A percentile compares a stretch with the other conserved stretches of the same genome.
These are phyloP conservation scores for Leptogaster cylindrica DNA, from an alignment of 2,888 invertebrate genomes.

Conservation along the genomic window DNA sequence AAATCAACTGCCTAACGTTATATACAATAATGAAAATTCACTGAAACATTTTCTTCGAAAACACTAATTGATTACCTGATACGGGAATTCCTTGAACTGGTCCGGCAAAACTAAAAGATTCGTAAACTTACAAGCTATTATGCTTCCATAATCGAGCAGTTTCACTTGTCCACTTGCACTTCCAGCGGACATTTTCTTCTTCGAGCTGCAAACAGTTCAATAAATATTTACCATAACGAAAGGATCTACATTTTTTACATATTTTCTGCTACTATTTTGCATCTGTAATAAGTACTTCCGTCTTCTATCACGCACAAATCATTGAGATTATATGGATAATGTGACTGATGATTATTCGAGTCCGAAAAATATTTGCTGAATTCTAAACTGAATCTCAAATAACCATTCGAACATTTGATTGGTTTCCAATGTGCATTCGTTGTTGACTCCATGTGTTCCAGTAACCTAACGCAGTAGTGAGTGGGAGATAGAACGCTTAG, in stretches of 20 bases:
- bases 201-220: conserved; percentile 2
- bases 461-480: conserved; percentile 67
- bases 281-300: conserved; percentile 65
- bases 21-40: not conserved
- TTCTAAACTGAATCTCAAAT: conserved; percentile 51
- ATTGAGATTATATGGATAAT: conserved; percentile 63
- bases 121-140: conserved; percentile 60
- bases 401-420: conserved; percentile 50
- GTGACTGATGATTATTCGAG: conserved; percentile 49
- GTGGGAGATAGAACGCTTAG: conserved; percentile 67
- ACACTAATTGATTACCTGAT: conserved; percentile 54
- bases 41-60: no score
- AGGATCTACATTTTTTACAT: no score
- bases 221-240: not conserved
- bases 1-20: conserved; percentile 64
- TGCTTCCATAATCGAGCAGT: conserved; percentile 68
- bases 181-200: no score
- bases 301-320: conserved; percentile 66
- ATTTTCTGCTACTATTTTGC: conserved; percentile 66
- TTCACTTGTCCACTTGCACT: conserved; percentile 58
- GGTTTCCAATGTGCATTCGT: conserved; percentile 45
- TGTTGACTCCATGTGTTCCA: conserved; percentile 58
- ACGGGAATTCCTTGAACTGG: conserved; percentile 63
- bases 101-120: conserved; percentile 65
- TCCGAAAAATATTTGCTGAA: conserved; percentile 52